Percentiles rank a stretch among this genome's conserved stretches.
phyloP scores from a whole-genome alignment of 2,797 vertebrate genomes.

The Zenarchopterus dispar region DNA sequence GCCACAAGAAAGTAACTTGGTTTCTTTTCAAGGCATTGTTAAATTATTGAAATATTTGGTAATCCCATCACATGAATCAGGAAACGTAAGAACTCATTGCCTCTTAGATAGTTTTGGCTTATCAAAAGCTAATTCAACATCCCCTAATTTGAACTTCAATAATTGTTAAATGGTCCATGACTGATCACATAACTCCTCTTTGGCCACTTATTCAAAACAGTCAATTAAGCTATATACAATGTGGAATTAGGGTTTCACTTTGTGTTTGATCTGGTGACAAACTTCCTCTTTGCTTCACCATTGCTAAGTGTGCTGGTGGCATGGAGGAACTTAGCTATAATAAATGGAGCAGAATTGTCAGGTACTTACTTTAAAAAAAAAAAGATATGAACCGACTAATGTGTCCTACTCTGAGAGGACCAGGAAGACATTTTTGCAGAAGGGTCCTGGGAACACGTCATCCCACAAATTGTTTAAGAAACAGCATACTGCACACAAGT shows the following conservation, averaged over 20 bases:
- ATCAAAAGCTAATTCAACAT: constrained; percentile 55
- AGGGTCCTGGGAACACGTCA: no score
- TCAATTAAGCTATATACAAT: constrained; percentile 50
- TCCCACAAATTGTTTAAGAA: no score
- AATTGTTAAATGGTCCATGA: constrained; percentile 64
- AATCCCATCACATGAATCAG: constrained; percentile 49
- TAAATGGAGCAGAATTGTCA: no score
- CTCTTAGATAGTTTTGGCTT: constrained; percentile 52
- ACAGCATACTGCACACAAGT: no score
- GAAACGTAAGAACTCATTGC: constrained; percentile 66
- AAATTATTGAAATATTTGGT: constrained; percentile 66
- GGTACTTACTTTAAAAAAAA: no score
- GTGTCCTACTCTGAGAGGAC: no score
- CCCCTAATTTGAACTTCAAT: constrained; percentile 55
- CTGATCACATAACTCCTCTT: constrained; percentile 50
- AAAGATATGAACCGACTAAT: no score
- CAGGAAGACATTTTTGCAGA: no score
- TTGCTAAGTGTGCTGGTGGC: no score
- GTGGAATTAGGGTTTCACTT: constrained; percentile 1
- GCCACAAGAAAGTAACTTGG: constrained; percentile 82
- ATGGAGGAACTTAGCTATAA: no score
- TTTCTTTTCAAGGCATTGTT: constrained; percentile 71
- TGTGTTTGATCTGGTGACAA: background rate
- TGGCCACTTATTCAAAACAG: constrained; percentile 44
- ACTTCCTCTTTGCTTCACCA: background rate